Base-by-base conservation (phyloP, 2,888 invertebrate genomes). In the Agrotis puta region DNA sequence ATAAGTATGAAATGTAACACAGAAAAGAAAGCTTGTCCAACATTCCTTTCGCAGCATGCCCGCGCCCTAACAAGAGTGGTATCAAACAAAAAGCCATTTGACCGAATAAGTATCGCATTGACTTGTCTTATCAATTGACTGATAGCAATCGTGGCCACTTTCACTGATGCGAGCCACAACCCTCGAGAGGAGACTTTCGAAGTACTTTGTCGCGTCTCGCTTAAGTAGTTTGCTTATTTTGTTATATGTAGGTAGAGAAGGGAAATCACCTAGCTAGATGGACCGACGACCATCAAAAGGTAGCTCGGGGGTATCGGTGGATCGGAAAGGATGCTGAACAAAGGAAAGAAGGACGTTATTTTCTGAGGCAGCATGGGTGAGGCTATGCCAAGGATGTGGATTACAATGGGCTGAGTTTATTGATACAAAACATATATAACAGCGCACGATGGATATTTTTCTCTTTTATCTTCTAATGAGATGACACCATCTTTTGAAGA, bases 101-200 rank as follows among this genome's bases (percentile, higher is more conserved):
- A 76, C 77, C 83, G 82, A 82, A 85, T 82, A 76, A 74, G 84
- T 79, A 82, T 62, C 58, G 54, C 48, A 67, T 66, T 72, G 73
- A 75, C 64, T 67, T 70, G 71, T 75, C 79, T 84, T 85, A 83
- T 85, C 79, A 82, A 74, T 69, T 53, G 11, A 59, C 68, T 82
- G 82, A 84, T 84, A 82, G 65, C 65, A 16, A 82, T 81, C 82
- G 22, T 70, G 27, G 68, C 64, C 43, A 85, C 85, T 85, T 85
- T 85, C 85, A 78, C 85, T 82, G 70, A 74, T 74, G 81, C 45
- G 43, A 68, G 66, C 43, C 63, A 69, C 45, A 62, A 74, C 78
- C 75, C 70, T 80, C 57, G 57, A 11, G 54, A 58, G 56, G 48
- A 62, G n/a, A 71, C 83, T 85, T 84, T 81, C 77, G 64, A 74